phyloP scores from a whole-genome alignment of 2,888 invertebrate genomes.

The Nemotelus nigrinus region DNA sequence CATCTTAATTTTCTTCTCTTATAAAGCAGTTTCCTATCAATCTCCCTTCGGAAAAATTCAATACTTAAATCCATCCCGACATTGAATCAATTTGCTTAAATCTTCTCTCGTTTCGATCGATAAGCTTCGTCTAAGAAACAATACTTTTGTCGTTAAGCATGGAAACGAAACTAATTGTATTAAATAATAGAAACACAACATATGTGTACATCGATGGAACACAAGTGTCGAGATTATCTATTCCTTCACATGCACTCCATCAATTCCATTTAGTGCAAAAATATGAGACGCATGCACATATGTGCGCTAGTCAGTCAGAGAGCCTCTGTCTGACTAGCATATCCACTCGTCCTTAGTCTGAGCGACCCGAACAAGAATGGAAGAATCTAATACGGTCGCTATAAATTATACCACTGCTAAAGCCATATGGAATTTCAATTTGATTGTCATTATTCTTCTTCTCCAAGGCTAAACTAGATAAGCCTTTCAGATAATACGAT shows the following conservation, averaged over 20 bases:
- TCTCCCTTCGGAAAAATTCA: no score
- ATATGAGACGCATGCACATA: neutral
- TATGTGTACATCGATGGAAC: constrained; percentile 6
- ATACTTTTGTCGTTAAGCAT: neutral
- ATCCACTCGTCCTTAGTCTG: neutral
- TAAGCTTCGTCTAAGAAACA: neutral
- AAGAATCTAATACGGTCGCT: constrained; percentile 44
- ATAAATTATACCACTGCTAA: constrained; percentile 44
- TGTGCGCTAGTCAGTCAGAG: neutral
- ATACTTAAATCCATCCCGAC: no score
- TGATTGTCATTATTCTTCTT: constrained; percentile 44
- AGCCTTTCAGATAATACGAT: constrained; percentile 41
- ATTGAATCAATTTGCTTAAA: neutral
- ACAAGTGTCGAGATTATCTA: constrained; percentile 14
- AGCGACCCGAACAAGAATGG: neutral
- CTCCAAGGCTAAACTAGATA: constrained; percentile 40
- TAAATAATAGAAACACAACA: constrained; percentile 25
- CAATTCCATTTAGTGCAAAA: neutral
- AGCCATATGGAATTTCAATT: constrained; percentile 45
- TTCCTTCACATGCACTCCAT: constrained; percentile 9
- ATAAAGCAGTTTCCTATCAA: no score
- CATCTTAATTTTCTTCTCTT: no score
- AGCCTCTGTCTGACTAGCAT: no score
- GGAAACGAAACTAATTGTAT: constrained; percentile 27
- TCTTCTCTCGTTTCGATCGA: constrained; percentile 9